Percentiles rank a stretch among this genome's conserved stretches.
Conservation (phyloP, 2,797 vertebrate genomes). For the Hippopotamyrus pictus region DNA sequence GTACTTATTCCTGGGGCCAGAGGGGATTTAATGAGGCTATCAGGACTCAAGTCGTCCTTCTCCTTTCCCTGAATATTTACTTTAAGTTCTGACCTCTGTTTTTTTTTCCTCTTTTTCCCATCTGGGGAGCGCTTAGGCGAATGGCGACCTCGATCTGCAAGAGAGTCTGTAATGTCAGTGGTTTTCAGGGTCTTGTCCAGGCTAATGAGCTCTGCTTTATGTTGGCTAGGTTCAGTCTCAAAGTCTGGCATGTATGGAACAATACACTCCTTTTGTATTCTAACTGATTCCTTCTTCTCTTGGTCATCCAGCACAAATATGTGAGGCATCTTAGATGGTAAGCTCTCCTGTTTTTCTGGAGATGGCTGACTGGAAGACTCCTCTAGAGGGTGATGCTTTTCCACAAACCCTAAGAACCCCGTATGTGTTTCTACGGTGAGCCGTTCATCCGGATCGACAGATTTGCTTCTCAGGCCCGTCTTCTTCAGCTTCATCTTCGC, state of each 20-base stretch:
- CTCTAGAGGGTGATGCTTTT: slow-evolving; percentile 38
- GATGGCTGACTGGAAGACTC: slow-evolving; percentile 45
- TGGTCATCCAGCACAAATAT: slow-evolving; percentile 33
- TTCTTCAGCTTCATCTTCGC: slow-evolving; percentile 68
- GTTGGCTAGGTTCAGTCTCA: slow-evolving; percentile 53
- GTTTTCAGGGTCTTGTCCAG: slow-evolving; percentile 60
- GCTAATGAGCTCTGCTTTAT: slow-evolving; percentile 60
- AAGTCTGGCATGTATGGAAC: slow-evolving; percentile 36
- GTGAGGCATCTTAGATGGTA: slow-evolving; percentile 39
- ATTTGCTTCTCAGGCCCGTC: slow-evolving; percentile 64
- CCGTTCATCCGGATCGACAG: slow-evolving; percentile 55
- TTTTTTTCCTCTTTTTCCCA: slow-evolving; percentile 54
- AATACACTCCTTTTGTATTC: slow-evolving; percentile 44
- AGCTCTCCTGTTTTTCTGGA: slow-evolving; percentile 44
- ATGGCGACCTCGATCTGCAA: slow-evolving; percentile 39
- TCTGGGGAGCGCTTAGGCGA: slow-evolving; percentile 42
- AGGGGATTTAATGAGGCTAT: slow-evolving; percentile 38
- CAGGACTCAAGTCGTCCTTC: slow-evolving; percentile 37
- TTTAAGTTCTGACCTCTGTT: slow-evolving; percentile 60
- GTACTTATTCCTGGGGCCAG: slow-evolving; percentile 49
- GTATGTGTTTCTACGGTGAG: slow-evolving; percentile 43
- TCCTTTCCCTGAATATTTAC: slow-evolving; percentile 58
- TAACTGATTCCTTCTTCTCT: slow-evolving; percentile 35
- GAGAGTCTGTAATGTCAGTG: slow-evolving; percentile 47
- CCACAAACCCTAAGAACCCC: slow-evolving; percentile 37